A percentile compares a stretch with the other conserved stretches of the same genome.
Conservation (phyloP, 2,888 invertebrate species). For the Ernsta delagoae region DNA sequence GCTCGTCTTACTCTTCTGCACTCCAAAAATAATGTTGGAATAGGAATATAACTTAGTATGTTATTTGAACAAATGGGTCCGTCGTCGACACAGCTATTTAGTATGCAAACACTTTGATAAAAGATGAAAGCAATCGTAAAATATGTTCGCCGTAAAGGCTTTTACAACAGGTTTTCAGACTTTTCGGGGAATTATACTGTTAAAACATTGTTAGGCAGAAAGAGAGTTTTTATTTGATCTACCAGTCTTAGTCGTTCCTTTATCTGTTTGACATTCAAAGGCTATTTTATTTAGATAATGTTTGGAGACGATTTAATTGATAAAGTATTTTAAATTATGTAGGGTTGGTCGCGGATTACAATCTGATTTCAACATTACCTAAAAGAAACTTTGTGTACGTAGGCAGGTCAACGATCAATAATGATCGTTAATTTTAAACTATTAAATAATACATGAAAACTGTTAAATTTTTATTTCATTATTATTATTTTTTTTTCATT, state of each 20-base stretch:
- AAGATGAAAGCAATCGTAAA: conserved; percentile 15
- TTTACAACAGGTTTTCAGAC: not conserved
- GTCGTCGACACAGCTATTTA: conserved; percentile 7
- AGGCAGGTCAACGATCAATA: too few species aligned
- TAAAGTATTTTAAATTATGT: too few species aligned
- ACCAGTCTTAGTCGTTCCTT: not conserved
- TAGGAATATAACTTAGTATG: not conserved
- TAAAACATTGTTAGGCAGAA: not conserved
- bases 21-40: not conserved
- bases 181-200: not conserved
- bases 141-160: not conserved
- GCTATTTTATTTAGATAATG: too few species aligned
- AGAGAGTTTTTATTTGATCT: not conserved
- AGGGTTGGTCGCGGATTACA: too few species aligned
- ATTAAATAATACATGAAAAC: too few species aligned
- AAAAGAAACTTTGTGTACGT: too few species aligned
- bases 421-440: too few species aligned
- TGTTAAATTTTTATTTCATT: too few species aligned
- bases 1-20: conserved; percentile 2
- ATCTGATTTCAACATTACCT: too few species aligned
- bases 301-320: too few species aligned
- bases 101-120: conserved; percentile 20
- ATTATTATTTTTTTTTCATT: not conserved
- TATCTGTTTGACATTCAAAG: not conserved
- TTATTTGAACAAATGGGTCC: conserved; percentile 23